Evolutionary conservation across 92 coral and sea anemone genomes (phyloP).

Genomic region (Pocillopora meandrina): DNA sequence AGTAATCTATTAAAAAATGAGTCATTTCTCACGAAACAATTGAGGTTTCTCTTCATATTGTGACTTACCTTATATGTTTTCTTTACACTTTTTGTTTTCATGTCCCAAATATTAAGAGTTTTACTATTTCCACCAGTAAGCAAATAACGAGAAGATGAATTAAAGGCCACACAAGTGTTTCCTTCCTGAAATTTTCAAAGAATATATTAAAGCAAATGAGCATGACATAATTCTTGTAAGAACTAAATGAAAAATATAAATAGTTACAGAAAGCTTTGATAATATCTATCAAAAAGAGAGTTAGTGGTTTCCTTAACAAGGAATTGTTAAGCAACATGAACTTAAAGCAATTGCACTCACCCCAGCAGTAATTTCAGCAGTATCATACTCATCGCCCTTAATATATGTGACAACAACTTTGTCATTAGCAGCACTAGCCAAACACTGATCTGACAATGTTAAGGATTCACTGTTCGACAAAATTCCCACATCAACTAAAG

Average conservation of each 20-base stretch:
- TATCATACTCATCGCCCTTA: conserved; percentile 58
- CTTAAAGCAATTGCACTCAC: conserved; percentile 50
- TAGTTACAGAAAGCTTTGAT: too few relatives aligned
- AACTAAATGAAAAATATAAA: too few relatives aligned
- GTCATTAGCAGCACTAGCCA: conserved; percentile 91
- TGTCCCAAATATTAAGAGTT: conserved; percentile 88
- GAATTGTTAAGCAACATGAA: neutral
- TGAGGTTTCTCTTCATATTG: too few relatives aligned
- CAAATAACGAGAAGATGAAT: conserved; percentile 92
- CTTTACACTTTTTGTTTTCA: conserved; percentile 85
- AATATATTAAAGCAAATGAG: neutral
- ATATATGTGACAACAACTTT: conserved; percentile 86
- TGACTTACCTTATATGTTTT: conserved; percentile 83
- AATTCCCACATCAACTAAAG: neutral
- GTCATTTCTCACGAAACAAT: neutral
- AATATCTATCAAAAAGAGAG: too few relatives aligned
- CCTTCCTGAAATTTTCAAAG: conserved; percentile 65
- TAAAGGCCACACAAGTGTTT: conserved; percentile 91
- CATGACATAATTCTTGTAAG: neutral
- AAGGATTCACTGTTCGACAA: conserved; percentile 13
- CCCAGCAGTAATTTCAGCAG: conserved; percentile 84
- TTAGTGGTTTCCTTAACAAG: neutral
- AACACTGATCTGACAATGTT: conserved; percentile 70
- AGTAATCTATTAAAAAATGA: neutral
- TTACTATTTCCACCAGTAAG: conserved; percentile 87